Evolutionary conservation across 2,113 vertebrate species (phyloP).

Genomic region (Callithrix jacchus): DNA sequence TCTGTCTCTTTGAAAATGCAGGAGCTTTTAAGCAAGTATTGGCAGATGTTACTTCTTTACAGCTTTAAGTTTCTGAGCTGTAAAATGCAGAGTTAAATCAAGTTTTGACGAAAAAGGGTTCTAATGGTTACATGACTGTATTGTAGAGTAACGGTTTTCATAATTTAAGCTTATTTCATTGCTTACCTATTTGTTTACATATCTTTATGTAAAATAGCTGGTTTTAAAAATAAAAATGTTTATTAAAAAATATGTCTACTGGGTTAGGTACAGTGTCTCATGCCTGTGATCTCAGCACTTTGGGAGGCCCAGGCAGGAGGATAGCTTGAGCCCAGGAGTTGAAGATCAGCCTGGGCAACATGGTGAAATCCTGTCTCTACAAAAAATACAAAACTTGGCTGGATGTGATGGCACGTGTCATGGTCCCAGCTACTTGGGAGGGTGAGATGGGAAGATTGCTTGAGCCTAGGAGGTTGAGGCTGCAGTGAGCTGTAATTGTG

Average conservation of each 20-base stretch:
- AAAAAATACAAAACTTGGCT: no score
- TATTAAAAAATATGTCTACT: neutral
- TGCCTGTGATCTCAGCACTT: no score
- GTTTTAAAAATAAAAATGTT: slow-evolving; percentile 3
- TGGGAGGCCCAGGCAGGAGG: no score
- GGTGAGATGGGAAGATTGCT: no score
- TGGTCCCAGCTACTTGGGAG: no score
- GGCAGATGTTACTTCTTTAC: neutral
- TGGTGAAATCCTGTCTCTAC: no score
- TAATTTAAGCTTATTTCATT: neutral
- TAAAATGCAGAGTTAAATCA: neutral
- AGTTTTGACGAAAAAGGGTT: neutral
- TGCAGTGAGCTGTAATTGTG: no score
- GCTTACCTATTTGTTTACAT: neutral
- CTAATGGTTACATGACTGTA: neutral
- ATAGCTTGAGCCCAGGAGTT: no score
- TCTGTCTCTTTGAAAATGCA: neutral
- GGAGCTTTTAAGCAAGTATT: slow-evolving; percentile 4
- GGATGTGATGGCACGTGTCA: no score
- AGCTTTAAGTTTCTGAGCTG: neutral
- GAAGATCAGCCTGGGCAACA: no score
- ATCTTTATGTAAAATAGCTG: neutral
- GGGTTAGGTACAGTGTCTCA: no score
- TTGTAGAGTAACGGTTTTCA: neutral
- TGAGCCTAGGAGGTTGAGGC: no score